These are phyloP conservation scores for Zaprionus lachaisei DNA, from an alignment of 1,140 invertebrate species.

Conservation along the genomic window DNA sequence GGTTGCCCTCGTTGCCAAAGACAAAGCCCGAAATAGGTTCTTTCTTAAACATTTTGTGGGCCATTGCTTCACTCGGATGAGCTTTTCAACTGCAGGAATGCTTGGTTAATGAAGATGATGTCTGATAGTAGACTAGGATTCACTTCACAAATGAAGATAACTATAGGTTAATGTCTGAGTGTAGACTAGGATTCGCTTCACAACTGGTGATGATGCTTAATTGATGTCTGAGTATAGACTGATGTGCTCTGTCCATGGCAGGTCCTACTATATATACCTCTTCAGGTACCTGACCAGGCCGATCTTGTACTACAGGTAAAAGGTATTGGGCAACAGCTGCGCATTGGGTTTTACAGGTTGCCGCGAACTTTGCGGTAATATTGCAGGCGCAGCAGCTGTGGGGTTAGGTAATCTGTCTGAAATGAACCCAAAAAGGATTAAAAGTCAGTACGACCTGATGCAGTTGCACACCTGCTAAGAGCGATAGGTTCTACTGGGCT, in stretches of 20 bases:
- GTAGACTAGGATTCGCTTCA: no score
- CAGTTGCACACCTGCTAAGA: not conserved
- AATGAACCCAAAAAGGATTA: not conserved
- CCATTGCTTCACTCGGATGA: no score
- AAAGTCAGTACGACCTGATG: not conserved
- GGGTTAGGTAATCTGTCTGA: conserved; percentile 9
- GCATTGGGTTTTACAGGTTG: not conserved
- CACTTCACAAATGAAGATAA: no score
- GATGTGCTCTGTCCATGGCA: conserved; percentile 10
- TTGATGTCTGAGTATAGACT: conserved; percentile 29
- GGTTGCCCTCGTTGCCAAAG: conserved; percentile 41
- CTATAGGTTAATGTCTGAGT: no score
- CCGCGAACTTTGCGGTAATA: not conserved
- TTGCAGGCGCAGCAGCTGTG: conserved; percentile 14
- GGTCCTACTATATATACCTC: conserved; percentile 32
- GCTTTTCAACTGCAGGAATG: not conserved
- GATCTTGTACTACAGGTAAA: not conserved
- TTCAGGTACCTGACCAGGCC: conserved; percentile 18
- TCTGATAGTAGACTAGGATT: no score
- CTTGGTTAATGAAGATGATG: no score
- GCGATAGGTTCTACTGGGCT: not conserved
- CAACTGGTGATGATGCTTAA: no score
- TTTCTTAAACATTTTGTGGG: conserved; percentile 43
- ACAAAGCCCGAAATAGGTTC: conserved; percentile 59
- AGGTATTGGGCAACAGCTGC: conserved; percentile 49